Conservation (phyloP, 2,797 vertebrate species). For the Alauda arvensis region DNA sequence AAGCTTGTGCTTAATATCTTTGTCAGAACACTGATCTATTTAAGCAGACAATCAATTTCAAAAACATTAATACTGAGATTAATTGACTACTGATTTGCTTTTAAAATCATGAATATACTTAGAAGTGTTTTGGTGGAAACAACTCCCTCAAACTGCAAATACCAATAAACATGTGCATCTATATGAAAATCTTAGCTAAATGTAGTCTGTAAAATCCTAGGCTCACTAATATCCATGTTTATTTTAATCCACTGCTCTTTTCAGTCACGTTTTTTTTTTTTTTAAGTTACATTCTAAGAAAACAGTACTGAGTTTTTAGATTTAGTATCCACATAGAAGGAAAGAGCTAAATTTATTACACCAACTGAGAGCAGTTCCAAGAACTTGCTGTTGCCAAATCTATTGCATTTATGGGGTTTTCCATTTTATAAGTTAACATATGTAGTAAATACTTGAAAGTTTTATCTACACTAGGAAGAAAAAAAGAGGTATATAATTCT, state of each 20-base stretch:
- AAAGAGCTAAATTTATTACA: slow-evolving; percentile 70
- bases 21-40: not conserved
- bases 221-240: slow-evolving; percentile 46
- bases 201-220: slow-evolving; percentile 26
- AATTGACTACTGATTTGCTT: not conserved
- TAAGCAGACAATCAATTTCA: not conserved
- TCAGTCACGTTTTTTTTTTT: slow-evolving; percentile 56
- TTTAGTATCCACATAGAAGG: slow-evolving; percentile 64
- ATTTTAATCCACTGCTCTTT: slow-evolving; percentile 66
- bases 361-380: slow-evolving; percentile 65
- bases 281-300: slow-evolving; percentile 61
- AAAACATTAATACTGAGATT: slow-evolving; percentile 1
- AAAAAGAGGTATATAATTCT: slow-evolving; percentile 9
- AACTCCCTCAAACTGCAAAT: slow-evolving; percentile 30
- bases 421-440: slow-evolving; percentile 67
- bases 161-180: not conserved
- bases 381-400: slow-evolving; percentile 63
- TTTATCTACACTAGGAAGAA: slow-evolving; percentile 27
- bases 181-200: slow-evolving; percentile 12
- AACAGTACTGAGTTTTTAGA: slow-evolving; percentile 58
- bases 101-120: not conserved
- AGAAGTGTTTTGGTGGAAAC: slow-evolving; percentile 16
- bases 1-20: not conserved
- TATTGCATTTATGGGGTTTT: slow-evolving; percentile 63
- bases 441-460: slow-evolving; percentile 65